Percentiles rank a stretch among this genome's conserved stretches.
These are phyloP conservation scores for Diplodus sargus DNA, from an alignment of 2,797 vertebrate species.

Conservation along the genomic window DNA sequence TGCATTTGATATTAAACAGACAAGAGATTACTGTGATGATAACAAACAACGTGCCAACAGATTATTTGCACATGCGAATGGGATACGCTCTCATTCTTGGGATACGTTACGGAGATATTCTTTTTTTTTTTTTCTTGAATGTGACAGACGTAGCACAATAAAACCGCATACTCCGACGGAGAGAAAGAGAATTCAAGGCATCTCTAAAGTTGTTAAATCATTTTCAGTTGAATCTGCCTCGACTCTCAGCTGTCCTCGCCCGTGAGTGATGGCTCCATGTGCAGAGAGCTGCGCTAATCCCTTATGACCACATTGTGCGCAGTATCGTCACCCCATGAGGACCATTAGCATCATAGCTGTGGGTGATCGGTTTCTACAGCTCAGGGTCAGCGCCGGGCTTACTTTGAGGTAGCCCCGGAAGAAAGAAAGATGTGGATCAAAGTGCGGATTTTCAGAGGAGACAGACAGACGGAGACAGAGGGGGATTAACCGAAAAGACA, in stretches of 20 bases:
- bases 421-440: conserved; percentile 43
- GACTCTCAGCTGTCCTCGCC: conserved; percentile 69
- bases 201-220: conserved; percentile 48
- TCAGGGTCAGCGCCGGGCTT: conserved; percentile 64
- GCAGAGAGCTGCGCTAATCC: conserved; percentile 66
- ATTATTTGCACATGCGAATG: conserved; percentile 55
- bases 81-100: conserved; percentile 40
- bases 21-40: conserved; percentile 67
- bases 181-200: conserved; percentile 7
- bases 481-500: conserved; percentile 38
- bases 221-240: conserved; percentile 57
- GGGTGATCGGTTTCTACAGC: conserved; percentile 62
- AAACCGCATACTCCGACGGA: background rate
- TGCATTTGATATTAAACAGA: conserved; percentile 78
- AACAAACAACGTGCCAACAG: conserved; percentile 62
- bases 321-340: conserved; percentile 52
- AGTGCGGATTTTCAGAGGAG: conserved; percentile 40
- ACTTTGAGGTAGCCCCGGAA: conserved; percentile 38
- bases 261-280: conserved; percentile 78
- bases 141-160: background rate
- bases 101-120: conserved; percentile 25
- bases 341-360: conserved; percentile 69
- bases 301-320: conserved; percentile 59
- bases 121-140: background rate
- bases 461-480: conserved; percentile 36